Percentiles rank a stretch among this genome's conserved stretches.
Evolutionary conservation across 1,140 invertebrate genomes (phyloP).

Genomic region (Dufourea novaeangliae): DNA sequence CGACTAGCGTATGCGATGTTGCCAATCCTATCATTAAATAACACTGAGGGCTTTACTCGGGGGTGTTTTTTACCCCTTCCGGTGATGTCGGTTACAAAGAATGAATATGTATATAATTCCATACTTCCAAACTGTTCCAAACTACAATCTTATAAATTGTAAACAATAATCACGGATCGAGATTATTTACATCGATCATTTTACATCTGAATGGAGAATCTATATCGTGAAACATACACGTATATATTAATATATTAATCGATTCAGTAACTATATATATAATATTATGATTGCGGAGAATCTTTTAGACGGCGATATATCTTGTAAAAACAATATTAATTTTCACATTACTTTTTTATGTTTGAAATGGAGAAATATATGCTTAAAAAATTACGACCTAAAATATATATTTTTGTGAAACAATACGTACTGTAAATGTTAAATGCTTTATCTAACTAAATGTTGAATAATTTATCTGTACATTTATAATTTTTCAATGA

Average conservation of each 20-base stretch:
- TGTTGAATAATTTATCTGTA: not conserved
- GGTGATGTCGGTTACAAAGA: not conserved
- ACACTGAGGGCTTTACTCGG: slow-evolving; percentile 23
- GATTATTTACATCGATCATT: no score
- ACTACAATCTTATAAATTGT: no score
- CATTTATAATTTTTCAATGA: not conserved
- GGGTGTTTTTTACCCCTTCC: not conserved
- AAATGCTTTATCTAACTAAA: no score
- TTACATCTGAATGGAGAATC: no score
- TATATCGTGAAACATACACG: no score
- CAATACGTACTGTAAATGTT: not conserved
- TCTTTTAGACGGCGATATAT: no score
- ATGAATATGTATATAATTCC: no score
- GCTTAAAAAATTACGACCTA: not conserved
- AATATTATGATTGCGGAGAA: no score
- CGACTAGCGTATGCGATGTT: slow-evolving; percentile 35
- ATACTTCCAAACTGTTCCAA: no score
- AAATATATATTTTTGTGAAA: not conserved
- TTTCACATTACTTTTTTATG: not conserved
- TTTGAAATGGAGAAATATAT: not conserved
- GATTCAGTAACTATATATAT: no score
- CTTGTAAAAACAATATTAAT: not conserved
- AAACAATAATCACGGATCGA: no score
- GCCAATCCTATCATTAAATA: slow-evolving; percentile 9
- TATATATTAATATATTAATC: no score